Percentiles rank a stretch among this genome's conserved stretches.
phyloP scores from a whole-genome alignment of 2,797 vertebrate genomes.

The Melanotaenia nigrans region DNA sequence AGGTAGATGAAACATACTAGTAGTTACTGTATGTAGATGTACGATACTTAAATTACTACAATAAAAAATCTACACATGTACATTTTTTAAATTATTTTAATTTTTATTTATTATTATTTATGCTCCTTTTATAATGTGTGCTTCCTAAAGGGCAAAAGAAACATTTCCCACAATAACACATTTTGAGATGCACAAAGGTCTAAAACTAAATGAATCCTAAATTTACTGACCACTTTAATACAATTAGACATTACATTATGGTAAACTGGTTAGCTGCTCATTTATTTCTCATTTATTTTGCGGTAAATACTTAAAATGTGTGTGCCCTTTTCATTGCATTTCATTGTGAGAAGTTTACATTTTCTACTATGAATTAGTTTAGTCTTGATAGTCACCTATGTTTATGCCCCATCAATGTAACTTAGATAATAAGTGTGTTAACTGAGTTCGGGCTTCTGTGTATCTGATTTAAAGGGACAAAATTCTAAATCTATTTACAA shows the following conservation, averaged over 20 bases:
- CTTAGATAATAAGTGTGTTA: background rate
- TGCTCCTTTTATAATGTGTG: no score
- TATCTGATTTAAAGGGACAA: background rate
- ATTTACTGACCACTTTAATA: background rate
- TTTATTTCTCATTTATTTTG: background rate
- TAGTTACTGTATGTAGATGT: no score
- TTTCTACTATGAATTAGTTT: background rate
- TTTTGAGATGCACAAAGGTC: no score
- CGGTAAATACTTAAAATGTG: background rate
- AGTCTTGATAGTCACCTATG: background rate
- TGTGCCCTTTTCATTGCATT: background rate
- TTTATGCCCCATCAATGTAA: background rate
- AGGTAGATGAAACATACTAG: no score
- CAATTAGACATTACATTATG: background rate
- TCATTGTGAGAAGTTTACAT: background rate
- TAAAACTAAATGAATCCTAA: background rate
- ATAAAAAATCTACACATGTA: no score
- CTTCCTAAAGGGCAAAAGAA: no score
- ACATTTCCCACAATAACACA: no score
- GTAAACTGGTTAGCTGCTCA: background rate
- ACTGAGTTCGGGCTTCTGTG: background rate
- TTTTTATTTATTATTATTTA: no score
- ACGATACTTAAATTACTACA: no score
- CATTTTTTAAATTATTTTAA: no score
- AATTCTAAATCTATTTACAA: constrained; percentile 9